Evolutionary conservation across 2,113 vertebrate species (phyloP), one percentile per base, ranked within the genome.

Genomic region (Dolichallabes microphthalmus): DNA sequence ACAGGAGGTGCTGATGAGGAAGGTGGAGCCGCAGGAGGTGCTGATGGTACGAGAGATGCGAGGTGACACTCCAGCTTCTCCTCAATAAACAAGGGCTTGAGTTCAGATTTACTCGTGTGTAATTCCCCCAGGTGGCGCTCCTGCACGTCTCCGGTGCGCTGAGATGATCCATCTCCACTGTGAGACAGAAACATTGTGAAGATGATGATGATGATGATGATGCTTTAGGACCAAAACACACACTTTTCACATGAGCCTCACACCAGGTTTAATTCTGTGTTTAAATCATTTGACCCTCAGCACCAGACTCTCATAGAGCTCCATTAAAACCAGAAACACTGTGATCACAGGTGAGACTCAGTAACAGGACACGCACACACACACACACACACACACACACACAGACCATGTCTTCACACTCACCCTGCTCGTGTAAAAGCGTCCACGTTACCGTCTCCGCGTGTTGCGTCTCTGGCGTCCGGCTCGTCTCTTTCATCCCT

Each of bases 371-470:
- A 25, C 55, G 25, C 77, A 80, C 58, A 80, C 15, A 50, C 17
- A 69, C 50, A 45, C 8, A 73, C 69, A 45, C 20, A 27, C 39
- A 74, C 71, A 74, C 45, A 14, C 52, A 76, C 27, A 32, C 53
- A 76, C 50, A 76, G n/a, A n/a, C 50, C 17, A 15, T 52, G 3
- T 52, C 7, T 27, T 75, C 52, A 57, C 66, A 89, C 93, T 94
- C 93, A 94, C 94, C 94, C 93, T 88, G 88, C 86, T 22, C 55
- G 57, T 14, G 75, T 14, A 4, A 64, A 55, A 57, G 55, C 76
- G 69, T 90, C 85, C 86, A 83, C 32, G 58, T 73, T 27, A 53
- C 30, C 69, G 19, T 82, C 50, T 58, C 85, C 63, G 80, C 61
- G 6, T 88, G 77, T 82, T 68, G 87, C 89, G 25, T 85, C 85